These are phyloP conservation scores for Bombus cullumanus DNA, from an alignment of 1,140 invertebrate genomes.

Conservation along the genomic window DNA sequence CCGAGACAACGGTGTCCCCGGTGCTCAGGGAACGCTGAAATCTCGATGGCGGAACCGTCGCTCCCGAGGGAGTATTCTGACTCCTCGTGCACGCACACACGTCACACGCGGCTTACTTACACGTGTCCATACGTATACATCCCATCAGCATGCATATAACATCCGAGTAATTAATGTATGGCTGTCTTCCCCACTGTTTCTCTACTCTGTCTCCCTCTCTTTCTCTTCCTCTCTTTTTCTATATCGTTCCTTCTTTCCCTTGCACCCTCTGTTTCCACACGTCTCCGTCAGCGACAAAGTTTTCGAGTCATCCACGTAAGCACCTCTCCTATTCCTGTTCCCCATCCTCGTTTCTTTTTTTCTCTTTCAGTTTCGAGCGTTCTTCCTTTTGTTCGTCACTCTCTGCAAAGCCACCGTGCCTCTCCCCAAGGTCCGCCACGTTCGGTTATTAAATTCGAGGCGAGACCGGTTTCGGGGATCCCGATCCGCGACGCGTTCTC, in stretches of 20 bases:
- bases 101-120: constrained; percentile 56
- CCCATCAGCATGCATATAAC: constrained; percentile 70
- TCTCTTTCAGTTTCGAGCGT: background rate
- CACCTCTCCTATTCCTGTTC: background rate
- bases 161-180: constrained; percentile 70
- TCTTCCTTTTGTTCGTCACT: constrained; percentile 18
- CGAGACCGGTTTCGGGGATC: constrained; percentile 70
- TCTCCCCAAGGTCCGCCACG: constrained; percentile 17
- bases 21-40: background rate
- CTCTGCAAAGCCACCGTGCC: background rate
- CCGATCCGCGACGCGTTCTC: background rate
- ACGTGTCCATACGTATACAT: constrained; percentile 68
- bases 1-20: constrained; percentile 8
- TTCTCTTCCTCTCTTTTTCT: background rate
- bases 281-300: constrained; percentile 20
- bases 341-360: background rate
- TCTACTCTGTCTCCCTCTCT: background rate
- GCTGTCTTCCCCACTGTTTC: background rate
- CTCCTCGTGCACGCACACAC: background rate
- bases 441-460: constrained; percentile 73
- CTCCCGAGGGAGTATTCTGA: constrained; percentile 41
- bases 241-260: background rate
- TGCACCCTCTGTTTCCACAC: background rate
- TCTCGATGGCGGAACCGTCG: constrained; percentile 50
- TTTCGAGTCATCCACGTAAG: constrained; percentile 23